A percentile compares a stretch with the other conserved stretches of the same genome.
Conservation (phyloP, 2,888 invertebrate species). For the Elaeidobius kamerunicus region DNA sequence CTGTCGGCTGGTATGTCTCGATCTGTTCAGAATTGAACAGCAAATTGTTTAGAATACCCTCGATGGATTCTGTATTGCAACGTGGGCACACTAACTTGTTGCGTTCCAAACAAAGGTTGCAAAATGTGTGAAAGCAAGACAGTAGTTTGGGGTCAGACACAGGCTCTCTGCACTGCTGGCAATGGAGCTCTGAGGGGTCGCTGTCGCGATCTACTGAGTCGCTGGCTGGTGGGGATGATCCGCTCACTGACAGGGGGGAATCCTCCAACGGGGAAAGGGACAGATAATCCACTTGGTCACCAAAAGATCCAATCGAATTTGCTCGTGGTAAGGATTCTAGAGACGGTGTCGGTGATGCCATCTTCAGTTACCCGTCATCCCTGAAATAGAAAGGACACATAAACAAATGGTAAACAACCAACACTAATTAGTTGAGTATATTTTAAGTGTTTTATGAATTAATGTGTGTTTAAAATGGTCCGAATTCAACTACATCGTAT, state of each 20-base stretch:
- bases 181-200: slow-evolving; percentile 47
- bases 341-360: slow-evolving; percentile 91
- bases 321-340: slow-evolving; percentile 89
- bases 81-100: slow-evolving; percentile 74
- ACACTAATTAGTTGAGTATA: neutral
- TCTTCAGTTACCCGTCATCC: slow-evolving; percentile 88
- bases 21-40: slow-evolving; percentile 43
- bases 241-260: slow-evolving; percentile 79
- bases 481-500: no score
- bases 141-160: slow-evolving; percentile 72
- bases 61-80: slow-evolving; percentile 54
- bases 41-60: slow-evolving; percentile 49
- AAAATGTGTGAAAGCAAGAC: slow-evolving; percentile 81
- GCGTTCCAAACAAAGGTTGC: slow-evolving; percentile 72
- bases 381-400: slow-evolving; percentile 57
- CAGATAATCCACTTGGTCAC: slow-evolving; percentile 76
- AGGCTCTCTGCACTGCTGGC: slow-evolving; percentile 73
- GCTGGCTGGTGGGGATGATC: slow-evolving; percentile 83
- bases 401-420: neutral
- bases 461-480: no score
- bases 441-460: no score
- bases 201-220: slow-evolving; percentile 73
- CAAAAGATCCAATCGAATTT: slow-evolving; percentile 86
- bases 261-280: slow-evolving; percentile 58
- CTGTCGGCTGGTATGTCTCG: slow-evolving; percentile 26